A percentile compares a stretch with the other conserved stretches of the same genome.
phyloP scores from a whole-genome alignment of 2,888 invertebrate species.

The Homarus gammarus region DNA sequence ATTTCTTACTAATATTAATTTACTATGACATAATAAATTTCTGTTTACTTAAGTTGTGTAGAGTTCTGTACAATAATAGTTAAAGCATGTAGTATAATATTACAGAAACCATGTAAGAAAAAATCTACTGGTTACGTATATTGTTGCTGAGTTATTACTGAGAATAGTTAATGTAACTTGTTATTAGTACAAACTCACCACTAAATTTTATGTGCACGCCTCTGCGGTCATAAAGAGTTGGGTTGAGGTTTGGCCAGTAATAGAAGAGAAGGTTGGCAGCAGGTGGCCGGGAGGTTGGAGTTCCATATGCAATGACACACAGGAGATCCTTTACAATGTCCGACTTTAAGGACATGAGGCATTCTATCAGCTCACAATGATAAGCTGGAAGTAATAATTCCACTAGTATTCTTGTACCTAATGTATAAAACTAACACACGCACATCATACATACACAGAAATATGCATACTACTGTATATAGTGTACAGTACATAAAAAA shows the following conservation, averaged over 20 bases:
- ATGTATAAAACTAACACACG: no score
- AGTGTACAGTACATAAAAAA: no score
- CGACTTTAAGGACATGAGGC: slow-evolving; percentile 95
- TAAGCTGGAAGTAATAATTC: slow-evolving; percentile 84
- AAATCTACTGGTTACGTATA: neutral
- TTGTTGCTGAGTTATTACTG: neutral
- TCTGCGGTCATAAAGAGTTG: slow-evolving; percentile 93
- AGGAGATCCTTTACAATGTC: slow-evolving; percentile 95
- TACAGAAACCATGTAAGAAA: no score
- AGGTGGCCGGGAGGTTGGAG: slow-evolving; percentile 93
- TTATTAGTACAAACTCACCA: slow-evolving; percentile 82
- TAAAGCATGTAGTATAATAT: neutral
- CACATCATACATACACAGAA: no score
- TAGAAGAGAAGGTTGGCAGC: slow-evolving; percentile 98
- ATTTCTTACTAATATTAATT: neutral
- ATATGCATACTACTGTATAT: no score
- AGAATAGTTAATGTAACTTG: neutral
- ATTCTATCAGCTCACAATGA: slow-evolving; percentile 97
- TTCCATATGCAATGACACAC: slow-evolving; percentile 97
- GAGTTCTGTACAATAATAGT: slow-evolving; percentile 10
- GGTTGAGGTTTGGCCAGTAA: slow-evolving; percentile 99
- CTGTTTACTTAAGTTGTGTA: neutral
- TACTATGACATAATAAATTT: neutral
- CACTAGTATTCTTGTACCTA: neutral
- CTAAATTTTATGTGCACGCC: slow-evolving; percentile 92